Conservation (phyloP, 2,113 vertebrate species). For the Etheostoma cragini region DNA sequence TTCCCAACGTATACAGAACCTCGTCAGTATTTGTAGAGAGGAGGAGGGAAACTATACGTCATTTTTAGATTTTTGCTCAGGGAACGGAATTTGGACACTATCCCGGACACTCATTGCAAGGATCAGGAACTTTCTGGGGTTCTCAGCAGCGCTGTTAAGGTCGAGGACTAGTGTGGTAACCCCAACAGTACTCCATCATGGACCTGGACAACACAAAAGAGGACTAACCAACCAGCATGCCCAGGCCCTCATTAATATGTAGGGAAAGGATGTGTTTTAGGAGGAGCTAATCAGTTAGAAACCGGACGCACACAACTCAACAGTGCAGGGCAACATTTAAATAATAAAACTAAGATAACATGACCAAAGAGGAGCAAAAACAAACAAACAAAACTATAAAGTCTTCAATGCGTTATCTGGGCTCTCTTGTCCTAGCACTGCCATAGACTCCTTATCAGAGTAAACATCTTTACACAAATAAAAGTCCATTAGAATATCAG, state of each 20-base stretch:
- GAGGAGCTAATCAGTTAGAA: neutral
- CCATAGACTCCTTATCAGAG: slow-evolving; percentile 1
- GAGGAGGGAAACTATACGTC: neutral
- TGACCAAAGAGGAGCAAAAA: neutral
- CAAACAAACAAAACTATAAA: neutral
- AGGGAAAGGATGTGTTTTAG: neutral
- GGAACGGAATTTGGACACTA: neutral
- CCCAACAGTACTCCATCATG: neutral
- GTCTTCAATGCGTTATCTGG: neutral
- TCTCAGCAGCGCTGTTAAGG: neutral
- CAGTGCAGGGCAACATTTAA: neutral
- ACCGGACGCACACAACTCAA: neutral
- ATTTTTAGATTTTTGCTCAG: neutral
- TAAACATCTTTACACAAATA: slow-evolving; percentile 11
- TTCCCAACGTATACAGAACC: neutral
- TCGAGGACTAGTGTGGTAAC: neutral
- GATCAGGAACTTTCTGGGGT: neutral
- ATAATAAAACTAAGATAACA: neutral
- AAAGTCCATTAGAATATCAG: neutral
- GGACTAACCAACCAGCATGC: neutral
- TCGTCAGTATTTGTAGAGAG: neutral
- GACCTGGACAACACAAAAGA: neutral
- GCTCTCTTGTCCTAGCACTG: neutral
- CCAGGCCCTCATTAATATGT: neutral
- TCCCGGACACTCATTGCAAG: neutral